These are phyloP conservation scores for Metellina segmentata DNA, from an alignment of 2,888 invertebrate genomes.

Conservation along the genomic window DNA sequence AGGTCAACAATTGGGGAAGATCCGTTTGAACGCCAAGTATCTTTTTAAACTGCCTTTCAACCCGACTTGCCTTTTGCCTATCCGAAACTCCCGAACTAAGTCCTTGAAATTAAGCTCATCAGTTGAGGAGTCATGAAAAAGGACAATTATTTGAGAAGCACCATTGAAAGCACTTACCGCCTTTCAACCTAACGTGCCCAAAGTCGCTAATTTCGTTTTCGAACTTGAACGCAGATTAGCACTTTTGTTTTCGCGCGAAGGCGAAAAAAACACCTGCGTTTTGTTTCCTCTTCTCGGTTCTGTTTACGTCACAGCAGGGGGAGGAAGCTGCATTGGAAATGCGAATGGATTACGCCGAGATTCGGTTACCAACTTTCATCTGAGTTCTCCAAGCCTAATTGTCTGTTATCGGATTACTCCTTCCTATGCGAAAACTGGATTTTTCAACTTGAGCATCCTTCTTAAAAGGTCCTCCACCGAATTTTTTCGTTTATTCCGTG, in stretches of 20 bases:
- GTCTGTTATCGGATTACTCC: slow-evolving; percentile 64
- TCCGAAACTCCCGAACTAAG: no score
- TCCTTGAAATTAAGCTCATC: no score
- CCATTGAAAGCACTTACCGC: no score
- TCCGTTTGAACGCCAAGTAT: no score
- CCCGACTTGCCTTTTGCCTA: no score
- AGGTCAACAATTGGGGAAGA: no score
- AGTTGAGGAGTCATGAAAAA: no score
- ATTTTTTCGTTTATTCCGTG: slow-evolving; percentile 65
- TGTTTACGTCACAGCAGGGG: neutral
- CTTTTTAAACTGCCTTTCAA: no score
- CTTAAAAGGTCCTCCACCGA: slow-evolving; percentile 54
- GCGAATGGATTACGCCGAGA: slow-evolving; percentile 18
- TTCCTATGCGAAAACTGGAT: slow-evolving; percentile 53
- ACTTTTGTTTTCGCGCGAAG: neutral
- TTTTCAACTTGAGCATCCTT: slow-evolving; percentile 62
- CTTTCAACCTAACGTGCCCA: no score
- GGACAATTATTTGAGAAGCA: no score
- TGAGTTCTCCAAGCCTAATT: slow-evolving; percentile 40
- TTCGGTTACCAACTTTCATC: slow-evolving; percentile 27
- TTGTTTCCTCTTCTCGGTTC: neutral
- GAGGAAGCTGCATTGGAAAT: no score
- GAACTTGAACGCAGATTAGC: neutral
- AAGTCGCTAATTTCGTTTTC: neutral
- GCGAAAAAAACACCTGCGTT: neutral